Conservation (phyloP, 2,797 vertebrate species). For the Anguilla anguilla region DNA sequence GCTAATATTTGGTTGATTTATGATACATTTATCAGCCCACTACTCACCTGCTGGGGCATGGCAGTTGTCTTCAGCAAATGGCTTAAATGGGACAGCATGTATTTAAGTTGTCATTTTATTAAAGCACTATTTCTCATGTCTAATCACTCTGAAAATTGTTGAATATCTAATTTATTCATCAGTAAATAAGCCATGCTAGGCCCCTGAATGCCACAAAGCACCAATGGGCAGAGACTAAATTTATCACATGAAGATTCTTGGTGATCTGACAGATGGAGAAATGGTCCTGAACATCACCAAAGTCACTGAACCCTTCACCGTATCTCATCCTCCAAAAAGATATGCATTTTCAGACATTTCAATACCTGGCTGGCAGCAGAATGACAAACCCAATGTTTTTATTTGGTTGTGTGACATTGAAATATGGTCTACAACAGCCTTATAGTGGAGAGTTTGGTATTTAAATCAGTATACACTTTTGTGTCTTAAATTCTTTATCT, state of each 20-base stretch:
- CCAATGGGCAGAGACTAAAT: too few species aligned
- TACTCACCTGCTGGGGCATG: background rate
- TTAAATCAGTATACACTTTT: background rate
- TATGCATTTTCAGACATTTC: background rate
- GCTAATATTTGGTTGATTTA: background rate
- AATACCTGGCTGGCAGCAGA: background rate
- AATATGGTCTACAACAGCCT: background rate
- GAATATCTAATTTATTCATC: background rate
- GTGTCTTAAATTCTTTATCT: too few species aligned
- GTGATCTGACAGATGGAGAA: too few species aligned
- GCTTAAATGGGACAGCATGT: background rate
- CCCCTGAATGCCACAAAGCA: too few species aligned
- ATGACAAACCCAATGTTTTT: too few species aligned
- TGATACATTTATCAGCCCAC: background rate
- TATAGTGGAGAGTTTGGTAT: background rate
- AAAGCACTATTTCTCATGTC: background rate
- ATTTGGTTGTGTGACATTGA: background rate
- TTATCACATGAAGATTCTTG: too few species aligned
- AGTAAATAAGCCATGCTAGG: too few species aligned
- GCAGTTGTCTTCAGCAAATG: background rate
- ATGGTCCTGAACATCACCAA: too few species aligned
- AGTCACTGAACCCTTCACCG: background rate
- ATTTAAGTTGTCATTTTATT: background rate
- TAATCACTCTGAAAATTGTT: background rate
- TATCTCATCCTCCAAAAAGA: too few species aligned